phyloP scores from a whole-genome alignment of 2,797 vertebrate species.

The Coilia nasus region DNA sequence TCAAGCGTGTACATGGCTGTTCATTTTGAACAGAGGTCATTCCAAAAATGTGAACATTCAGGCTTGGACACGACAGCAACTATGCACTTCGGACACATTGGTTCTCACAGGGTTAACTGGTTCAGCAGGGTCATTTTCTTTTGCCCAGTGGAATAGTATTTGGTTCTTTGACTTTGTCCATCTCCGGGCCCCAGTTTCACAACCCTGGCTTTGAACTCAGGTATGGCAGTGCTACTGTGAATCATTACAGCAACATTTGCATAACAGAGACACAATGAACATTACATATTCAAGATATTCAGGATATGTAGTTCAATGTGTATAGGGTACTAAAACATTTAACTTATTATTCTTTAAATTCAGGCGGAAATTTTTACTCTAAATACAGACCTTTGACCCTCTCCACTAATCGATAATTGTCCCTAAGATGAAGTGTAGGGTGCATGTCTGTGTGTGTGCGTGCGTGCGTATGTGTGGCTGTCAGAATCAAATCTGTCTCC shows the following conservation, averaged over 20 bases:
- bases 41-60: neutral
- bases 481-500: neutral
- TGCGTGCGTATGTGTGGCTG: neutral
- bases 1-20: too few relatives aligned
- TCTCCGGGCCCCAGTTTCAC: neutral
- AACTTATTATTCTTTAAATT: neutral
- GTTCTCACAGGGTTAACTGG: neutral
- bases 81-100: neutral
- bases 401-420: neutral
- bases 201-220: neutral
- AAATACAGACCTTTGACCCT: neutral
- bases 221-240: neutral
- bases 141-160: neutral
- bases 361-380: neutral
- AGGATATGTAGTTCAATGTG: neutral
- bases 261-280: neutral
- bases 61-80: too few relatives aligned
- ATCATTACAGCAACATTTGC: constrained; percentile 21
- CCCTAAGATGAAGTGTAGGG: neutral
- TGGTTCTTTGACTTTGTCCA: neutral
- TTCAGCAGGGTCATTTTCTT: neutral
- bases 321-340: neutral
- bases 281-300: neutral
- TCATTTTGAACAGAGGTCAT: neutral
- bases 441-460: neutral